A percentile compares a stretch with the other conserved stretches of the same genome.
Evolutionary conservation across 92 coral and sea anemone species (phyloP).

Genomic region (Ricordea florida): DNA sequence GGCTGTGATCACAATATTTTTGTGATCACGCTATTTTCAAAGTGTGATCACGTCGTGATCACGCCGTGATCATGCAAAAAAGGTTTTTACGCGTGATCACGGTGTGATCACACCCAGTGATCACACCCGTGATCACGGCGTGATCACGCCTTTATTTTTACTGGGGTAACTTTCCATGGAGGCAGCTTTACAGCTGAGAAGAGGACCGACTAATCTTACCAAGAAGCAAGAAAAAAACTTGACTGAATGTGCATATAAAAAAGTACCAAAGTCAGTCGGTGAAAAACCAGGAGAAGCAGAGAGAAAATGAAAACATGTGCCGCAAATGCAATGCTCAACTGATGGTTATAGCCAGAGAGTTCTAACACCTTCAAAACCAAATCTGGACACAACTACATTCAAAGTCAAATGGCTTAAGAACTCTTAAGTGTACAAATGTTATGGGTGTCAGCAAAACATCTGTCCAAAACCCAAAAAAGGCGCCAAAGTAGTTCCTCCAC

Average conservation of each 20-base stretch:
- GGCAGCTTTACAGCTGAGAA: not conserved
- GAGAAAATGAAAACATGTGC: not conserved
- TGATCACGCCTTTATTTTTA: too few species aligned
- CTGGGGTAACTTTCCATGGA: not conserved
- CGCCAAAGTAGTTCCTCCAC: constrained; percentile 36
- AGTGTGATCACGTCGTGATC: too few species aligned
- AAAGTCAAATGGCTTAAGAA: constrained; percentile 42
- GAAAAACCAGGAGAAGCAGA: constrained; percentile 47
- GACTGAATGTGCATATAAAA: constrained; percentile 44
- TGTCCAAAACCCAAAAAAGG: constrained; percentile 40
- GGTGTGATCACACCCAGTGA: too few species aligned
- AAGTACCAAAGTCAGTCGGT: constrained; percentile 50
- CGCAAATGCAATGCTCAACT: constrained; percentile 1
- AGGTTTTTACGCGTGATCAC: too few species aligned
- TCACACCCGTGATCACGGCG: too few species aligned
- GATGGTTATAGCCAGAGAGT: not conserved
- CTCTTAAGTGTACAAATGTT: constrained; percentile 26
- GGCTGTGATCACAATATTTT: too few species aligned
- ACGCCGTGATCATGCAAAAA: not conserved
- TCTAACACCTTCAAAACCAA: constrained; percentile 6
- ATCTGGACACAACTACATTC: constrained; percentile 15
- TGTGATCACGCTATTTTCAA: too few species aligned
- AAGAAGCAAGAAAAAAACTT: constrained; percentile 27
- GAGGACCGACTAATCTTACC: not conserved
- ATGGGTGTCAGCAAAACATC: constrained; percentile 48